Evolutionary conservation across 1,140 invertebrate species (phyloP).

Genomic region (Acromyrmex charruanus): DNA sequence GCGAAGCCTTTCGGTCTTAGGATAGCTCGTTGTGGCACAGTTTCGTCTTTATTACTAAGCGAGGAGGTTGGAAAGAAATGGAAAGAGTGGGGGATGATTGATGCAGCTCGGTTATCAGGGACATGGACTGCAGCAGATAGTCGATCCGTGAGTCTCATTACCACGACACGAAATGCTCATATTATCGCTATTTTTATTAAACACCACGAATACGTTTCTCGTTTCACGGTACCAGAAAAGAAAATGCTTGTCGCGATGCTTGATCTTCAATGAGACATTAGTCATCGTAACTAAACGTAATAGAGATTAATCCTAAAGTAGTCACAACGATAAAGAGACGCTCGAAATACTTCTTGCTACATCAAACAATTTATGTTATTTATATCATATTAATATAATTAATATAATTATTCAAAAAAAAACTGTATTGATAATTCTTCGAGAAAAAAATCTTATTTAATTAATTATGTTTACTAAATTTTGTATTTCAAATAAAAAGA

Average conservation of each 20-base stretch:
- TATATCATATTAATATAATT: conserved; percentile 1
- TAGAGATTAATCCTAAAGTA: conserved; percentile 57
- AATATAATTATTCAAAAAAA: conserved; percentile 8
- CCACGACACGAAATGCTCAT: conserved; percentile 85
- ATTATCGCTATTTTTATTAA: conserved; percentile 86
- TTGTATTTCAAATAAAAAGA: background rate
- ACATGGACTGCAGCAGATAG: conserved; percentile 83
- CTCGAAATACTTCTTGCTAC: background rate
- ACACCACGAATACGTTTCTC: conserved; percentile 76
- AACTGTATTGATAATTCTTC: background rate
- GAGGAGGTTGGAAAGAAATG: background rate
- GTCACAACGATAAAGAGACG: background rate
- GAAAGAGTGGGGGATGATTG: conserved; percentile 83
- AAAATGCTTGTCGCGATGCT: conserved; percentile 62
- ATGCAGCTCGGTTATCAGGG: conserved; percentile 84
- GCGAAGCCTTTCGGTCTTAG: conserved; percentile 13
- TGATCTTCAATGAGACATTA: conserved; percentile 44
- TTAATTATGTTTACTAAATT: background rate
- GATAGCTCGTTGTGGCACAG: conserved; percentile 64
- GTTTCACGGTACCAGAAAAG: background rate
- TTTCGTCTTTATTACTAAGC: conserved; percentile 84
- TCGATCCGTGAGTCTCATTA: conserved; percentile 83
- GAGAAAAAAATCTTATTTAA: background rate
- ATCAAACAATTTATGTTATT: background rate
- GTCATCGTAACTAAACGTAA: conserved; percentile 48